Base-by-base conservation (phyloP, 2,888 invertebrate genomes). In the Ecdyonurus torrentis region DNA sequence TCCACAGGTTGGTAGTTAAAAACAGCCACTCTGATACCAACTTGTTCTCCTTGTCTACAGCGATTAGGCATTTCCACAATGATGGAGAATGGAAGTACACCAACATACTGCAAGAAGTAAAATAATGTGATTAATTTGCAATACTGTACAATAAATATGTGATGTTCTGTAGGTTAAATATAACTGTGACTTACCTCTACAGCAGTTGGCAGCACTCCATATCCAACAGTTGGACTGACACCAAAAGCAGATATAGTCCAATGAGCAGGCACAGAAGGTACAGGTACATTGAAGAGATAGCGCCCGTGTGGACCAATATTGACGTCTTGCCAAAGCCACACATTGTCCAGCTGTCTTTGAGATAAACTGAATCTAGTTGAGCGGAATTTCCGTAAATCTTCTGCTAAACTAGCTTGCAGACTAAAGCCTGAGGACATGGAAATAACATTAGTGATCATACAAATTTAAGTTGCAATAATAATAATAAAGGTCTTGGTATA, bases 181-280 rank as follows among this genome's bases (percentile, higher is more conserved):
- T n/a, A n/a, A n/a, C n/a, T n/a, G n/a, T n/a, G n/a, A n/a, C 37
- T 71, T 74, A 87, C 87, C 70, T 84, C 87, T 53, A 91, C 81
- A 0, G 94, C 87, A 65, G 81, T 82, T 15, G 82, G 81, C 58
- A 93, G 73, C 85, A 97, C 89, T 60, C 95, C 95, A 67, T 95
- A 87, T 0, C 96, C 96, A 61, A 82, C 80, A 0, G 85, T 82
- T 1, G 89, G 87, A 69, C 94, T 93, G 77, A 97, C 87, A 68
- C 92, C 89, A 72, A 96, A 90, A 0, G 91, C 92, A 15, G 91
- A 91, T 1, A 97, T 83, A 79, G 94, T 91, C 96, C 96, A 97
- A 69, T 89, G 87, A 0, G 88, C 91, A 0, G 93, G 93, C 62
- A 83, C 76, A 64, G 85, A 80, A 0, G 92, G 91, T n/a, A 92